These are phyloP conservation scores for Sitodiplosis mosellana DNA, from an alignment of 1,140 invertebrate species.

Conservation along the genomic window DNA sequence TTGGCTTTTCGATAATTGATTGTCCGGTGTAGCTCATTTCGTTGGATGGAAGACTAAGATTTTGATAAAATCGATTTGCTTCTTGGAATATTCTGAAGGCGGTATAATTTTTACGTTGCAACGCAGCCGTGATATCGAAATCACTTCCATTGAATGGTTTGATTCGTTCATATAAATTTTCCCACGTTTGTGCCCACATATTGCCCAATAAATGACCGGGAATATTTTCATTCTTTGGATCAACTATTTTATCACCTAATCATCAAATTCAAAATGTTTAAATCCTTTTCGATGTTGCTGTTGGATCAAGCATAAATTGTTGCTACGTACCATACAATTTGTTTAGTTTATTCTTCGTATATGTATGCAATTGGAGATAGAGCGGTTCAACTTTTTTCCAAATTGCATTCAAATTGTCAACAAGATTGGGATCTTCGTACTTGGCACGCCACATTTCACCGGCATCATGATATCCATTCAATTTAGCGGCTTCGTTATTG, in stretches of 20 bases:
- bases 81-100: conserved; percentile 25
- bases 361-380: conserved; percentile 41
- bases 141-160: conserved; percentile 41
- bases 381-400: conserved; percentile 35
- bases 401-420: conserved; percentile 25
- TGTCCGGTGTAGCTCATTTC: not conserved
- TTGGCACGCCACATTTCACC: conserved; percentile 30
- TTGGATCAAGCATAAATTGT: too few relatives aligned
- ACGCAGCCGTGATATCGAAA: conserved; percentile 34
- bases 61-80: conserved; percentile 20
- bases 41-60: conserved; percentile 15
- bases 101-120: conserved; percentile 18
- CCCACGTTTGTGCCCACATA: conserved; percentile 75
- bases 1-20: conserved; percentile 27
- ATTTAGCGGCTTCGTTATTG: conserved; percentile 55
- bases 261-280: too few relatives aligned
- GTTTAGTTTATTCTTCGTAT: too few relatives aligned
- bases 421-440: conserved; percentile 35
- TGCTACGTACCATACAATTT: conserved; percentile 36
- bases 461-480: conserved; percentile 46
- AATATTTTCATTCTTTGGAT: conserved; percentile 21
- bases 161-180: conserved; percentile 43
- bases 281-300: too few relatives aligned
- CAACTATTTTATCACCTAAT: too few relatives aligned
- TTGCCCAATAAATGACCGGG: conserved; percentile 25